These are phyloP conservation scores for Aphelinus certus DNA, from an alignment of 1,140 invertebrate genomes.

Conservation along the genomic window DNA sequence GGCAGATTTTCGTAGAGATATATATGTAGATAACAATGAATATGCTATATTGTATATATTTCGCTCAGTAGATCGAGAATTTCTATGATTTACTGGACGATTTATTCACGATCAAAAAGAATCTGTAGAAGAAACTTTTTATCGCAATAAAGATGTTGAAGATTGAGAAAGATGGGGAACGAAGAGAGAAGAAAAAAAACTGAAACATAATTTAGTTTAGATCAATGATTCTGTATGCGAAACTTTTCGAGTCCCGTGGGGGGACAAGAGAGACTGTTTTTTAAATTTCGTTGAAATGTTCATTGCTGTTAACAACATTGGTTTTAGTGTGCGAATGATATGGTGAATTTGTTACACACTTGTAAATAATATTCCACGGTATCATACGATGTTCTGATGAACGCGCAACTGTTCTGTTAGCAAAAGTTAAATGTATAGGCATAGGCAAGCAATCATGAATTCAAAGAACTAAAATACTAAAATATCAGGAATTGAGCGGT, in stretches of 20 bases:
- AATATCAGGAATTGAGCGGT: not conserved
- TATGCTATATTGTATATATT: slow-evolving; percentile 34
- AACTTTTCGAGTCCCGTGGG: too few species aligned
- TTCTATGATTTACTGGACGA: not conserved
- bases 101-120: not conserved
- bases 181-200: not conserved
- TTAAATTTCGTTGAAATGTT: too few species aligned
- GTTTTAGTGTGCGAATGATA: too few species aligned
- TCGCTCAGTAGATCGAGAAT: not conserved
- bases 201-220: not conserved
- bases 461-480: too few species aligned
- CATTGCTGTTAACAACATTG: too few species aligned
- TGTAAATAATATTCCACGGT: slow-evolving; percentile 4
- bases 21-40: slow-evolving; percentile 16
- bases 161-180: not conserved
- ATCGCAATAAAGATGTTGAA: slow-evolving; percentile 14
- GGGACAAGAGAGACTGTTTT: too few species aligned
- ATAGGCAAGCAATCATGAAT: too few species aligned
- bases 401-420: too few species aligned
- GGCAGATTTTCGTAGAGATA: slow-evolving; percentile 27
- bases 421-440: too few species aligned
- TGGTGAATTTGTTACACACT: not conserved
- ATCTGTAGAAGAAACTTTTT: not conserved
- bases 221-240: too few species aligned
- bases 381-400: too few species aligned